Percentiles rank a stretch among this genome's conserved stretches.
Evolutionary conservation across 2,113 vertebrate species (phyloP).

Genomic region (Prolemur simus): DNA sequence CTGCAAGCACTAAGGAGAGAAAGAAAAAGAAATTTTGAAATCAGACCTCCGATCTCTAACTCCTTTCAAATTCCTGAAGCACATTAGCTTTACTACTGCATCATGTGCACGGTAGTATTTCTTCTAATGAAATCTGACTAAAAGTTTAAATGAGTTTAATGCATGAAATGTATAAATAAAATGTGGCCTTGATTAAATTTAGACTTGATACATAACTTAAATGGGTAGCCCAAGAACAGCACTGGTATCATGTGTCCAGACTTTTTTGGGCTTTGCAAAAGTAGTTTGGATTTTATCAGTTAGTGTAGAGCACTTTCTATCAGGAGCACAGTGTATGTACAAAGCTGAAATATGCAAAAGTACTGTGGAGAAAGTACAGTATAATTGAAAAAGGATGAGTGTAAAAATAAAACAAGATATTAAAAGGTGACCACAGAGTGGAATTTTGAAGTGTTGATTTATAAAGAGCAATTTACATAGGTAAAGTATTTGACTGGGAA

Average conservation of each 20-base stretch:
- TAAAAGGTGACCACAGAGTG: background rate
- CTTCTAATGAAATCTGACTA: constrained; percentile 91
- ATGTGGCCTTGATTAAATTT: constrained; percentile 90
- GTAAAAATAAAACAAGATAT: background rate
- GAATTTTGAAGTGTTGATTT: background rate
- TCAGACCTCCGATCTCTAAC: constrained; percentile 89
- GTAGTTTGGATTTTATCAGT: constrained; percentile 80
- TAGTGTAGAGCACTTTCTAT: constrained; percentile 54
- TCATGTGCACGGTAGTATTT: constrained; percentile 88
- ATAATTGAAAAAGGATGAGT: background rate
- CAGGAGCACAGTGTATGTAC: constrained; percentile 42
- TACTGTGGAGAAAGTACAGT: background rate
- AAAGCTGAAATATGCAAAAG: constrained; percentile 40
- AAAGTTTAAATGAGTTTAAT: constrained; percentile 90
- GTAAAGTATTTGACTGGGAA: background rate
- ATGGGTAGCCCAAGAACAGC: constrained; percentile 85
- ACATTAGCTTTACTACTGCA: constrained; percentile 89
- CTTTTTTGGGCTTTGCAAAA: constrained; percentile 82
- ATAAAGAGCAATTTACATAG: background rate
- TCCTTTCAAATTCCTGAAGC: constrained; percentile 90
- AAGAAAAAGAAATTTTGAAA: constrained; percentile 87
- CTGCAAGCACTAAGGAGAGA: constrained; percentile 80
- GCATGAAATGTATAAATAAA: constrained; percentile 91
- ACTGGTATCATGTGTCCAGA: constrained; percentile 82
- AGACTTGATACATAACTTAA: constrained; percentile 87